Evolutionary conservation across 2,113 vertebrate genomes (phyloP).

Genomic region (Bombycilla garrulus): DNA sequence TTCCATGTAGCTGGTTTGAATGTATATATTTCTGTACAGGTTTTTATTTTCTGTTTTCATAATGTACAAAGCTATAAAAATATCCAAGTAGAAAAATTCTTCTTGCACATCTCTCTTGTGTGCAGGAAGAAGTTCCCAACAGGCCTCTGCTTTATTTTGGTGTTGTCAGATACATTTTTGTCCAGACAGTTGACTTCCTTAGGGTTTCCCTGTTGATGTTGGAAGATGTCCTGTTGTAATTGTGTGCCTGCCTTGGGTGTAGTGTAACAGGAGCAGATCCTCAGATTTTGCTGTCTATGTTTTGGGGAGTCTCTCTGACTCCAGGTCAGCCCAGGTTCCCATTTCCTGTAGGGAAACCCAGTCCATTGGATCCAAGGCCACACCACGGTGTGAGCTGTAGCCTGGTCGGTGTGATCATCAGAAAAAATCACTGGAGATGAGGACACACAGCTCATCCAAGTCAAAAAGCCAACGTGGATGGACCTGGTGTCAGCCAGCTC

Average conservation of each 20-base stretch:
- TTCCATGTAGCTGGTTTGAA: not conserved
- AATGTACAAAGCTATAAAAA: not conserved
- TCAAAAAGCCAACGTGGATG: not conserved
- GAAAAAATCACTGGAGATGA: not conserved
- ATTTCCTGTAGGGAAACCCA: not conserved
- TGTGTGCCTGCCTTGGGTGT: not conserved
- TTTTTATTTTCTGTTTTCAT: not conserved
- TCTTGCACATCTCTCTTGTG: not conserved
- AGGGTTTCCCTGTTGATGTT: not conserved
- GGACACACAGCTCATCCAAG: not conserved
- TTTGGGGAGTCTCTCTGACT: not conserved
- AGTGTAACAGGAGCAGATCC: not conserved
- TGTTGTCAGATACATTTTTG: not conserved
- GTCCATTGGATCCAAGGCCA: not conserved
- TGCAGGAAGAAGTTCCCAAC: not conserved
- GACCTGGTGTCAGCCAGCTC: not conserved
- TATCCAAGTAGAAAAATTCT: not conserved
- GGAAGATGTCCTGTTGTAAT: not conserved
- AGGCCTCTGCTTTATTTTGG: not conserved
- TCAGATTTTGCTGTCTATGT: not conserved
- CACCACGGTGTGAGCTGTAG: accelerated
- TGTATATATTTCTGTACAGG: not conserved
- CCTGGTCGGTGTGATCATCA: not conserved
- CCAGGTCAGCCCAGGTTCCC: not conserved
- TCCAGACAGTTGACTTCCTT: not conserved